These are phyloP conservation scores for Prorops nasuta DNA, from an alignment of 1,140 invertebrate species.

Conservation along the genomic window DNA sequence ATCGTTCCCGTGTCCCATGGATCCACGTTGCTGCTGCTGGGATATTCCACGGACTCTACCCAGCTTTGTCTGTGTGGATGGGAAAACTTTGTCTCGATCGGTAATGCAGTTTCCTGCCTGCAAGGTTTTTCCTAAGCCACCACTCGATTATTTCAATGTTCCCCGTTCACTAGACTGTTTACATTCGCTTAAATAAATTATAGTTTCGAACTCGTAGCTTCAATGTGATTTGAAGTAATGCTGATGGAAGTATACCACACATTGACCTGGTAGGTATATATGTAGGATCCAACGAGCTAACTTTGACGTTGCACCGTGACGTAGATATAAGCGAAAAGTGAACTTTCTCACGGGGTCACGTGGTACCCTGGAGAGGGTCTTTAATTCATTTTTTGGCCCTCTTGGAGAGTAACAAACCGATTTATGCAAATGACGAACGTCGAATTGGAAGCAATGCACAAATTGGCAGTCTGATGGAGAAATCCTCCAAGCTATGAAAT, in stretches of 20 bases:
- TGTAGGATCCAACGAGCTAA: no score
- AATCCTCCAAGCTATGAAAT: conserved; percentile 22
- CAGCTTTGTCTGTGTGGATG: no score
- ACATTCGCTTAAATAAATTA: no score
- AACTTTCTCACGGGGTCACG: conserved; percentile 20
- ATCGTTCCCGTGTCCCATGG: no score
- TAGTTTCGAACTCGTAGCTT: conserved; percentile 11
- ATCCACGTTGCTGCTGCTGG: no score
- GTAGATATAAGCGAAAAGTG: conserved; percentile 16
- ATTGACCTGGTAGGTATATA: conserved; percentile 10
- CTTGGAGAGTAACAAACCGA: conserved; percentile 26
- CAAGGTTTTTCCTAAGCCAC: no score
- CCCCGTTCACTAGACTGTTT: no score
- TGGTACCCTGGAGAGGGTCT: no score
- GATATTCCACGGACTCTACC: no score
- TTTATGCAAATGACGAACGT: conserved; percentile 31
- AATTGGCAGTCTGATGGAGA: conserved; percentile 20
- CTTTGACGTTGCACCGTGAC: conserved; percentile 12
- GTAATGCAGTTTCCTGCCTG: no score
- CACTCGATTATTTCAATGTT: no score
- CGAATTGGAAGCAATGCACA: conserved; percentile 27
- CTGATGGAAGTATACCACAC: conserved; percentile 11
- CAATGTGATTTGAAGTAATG: conserved; percentile 16
- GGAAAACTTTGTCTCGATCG: no score
- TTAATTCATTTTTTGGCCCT: conserved; percentile 15